Conservation (phyloP, 2,113 vertebrate species). For the Eretmochelys imbricata region DNA sequence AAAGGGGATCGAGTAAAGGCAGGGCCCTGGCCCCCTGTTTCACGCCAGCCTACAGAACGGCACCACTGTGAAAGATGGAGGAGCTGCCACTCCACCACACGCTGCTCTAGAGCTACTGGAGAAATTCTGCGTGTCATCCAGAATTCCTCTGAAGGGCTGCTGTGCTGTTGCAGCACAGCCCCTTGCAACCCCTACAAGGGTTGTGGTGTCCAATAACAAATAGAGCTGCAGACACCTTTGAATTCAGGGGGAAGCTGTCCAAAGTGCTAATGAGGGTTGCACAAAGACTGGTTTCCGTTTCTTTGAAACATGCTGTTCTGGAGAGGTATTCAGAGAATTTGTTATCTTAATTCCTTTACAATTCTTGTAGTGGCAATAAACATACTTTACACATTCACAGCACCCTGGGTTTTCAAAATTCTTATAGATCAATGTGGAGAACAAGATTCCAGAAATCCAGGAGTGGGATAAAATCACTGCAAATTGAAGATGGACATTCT, state of each 20-base stretch:
- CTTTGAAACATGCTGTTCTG: not conserved
- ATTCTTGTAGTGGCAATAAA: not conserved
- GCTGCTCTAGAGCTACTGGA: not conserved
- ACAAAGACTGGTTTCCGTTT: not conserved
- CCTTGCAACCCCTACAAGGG: too few relatives aligned
- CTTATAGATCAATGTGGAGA: not conserved
- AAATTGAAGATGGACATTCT: not conserved
- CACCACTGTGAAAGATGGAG: not conserved
- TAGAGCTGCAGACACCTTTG: not conserved
- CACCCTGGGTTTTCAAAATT: not conserved
- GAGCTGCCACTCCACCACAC: not conserved
- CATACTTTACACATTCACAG: not conserved
- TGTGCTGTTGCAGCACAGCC: too few relatives aligned
- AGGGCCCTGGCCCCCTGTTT: not conserved
- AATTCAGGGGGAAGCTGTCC: not conserved
- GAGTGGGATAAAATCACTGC: not conserved
- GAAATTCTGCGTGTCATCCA: not conserved
- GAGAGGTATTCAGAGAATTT: not conserved
- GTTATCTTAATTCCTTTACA: not conserved
- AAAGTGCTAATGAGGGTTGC: not conserved
- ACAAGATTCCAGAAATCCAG: not conserved
- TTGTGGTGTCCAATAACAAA: not conserved
- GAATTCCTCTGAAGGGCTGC: too few relatives aligned
- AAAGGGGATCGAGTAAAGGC: not conserved
- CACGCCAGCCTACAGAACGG: not conserved